These are phyloP conservation scores for Rhopilema esculentum DNA, from an alignment of 30 jellyfish, hydroid and myxozoan genomes.

Conservation along the genomic window DNA sequence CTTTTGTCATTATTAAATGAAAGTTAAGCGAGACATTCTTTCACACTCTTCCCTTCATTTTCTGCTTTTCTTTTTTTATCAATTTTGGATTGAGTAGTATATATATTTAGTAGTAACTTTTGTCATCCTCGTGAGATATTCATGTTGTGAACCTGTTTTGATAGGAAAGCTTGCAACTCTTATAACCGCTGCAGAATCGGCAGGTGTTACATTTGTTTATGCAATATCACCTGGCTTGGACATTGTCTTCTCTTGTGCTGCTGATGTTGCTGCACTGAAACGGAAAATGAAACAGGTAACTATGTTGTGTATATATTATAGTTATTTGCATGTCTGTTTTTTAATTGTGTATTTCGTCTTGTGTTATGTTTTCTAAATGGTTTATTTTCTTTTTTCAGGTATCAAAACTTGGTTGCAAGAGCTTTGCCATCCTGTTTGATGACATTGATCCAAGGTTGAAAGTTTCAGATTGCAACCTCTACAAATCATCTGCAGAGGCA, in stretches of 20 bases:
- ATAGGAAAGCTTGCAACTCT: conserved; percentile 77
- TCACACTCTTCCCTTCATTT: too few relatives aligned
- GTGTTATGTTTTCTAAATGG: too few relatives aligned
- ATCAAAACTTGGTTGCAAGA: conserved; percentile 76
- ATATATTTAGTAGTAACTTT: background rate
- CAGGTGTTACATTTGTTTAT: conserved; percentile 87
- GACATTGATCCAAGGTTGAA: conserved; percentile 81
- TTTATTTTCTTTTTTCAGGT: conserved; percentile 27
- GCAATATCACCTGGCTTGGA: conserved; percentile 99
- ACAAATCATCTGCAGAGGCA: conserved; percentile 76
- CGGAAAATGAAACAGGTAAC: conserved; percentile 93
- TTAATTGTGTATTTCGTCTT: too few relatives aligned
- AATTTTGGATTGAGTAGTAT: background rate
- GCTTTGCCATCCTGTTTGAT: conserved; percentile 81
- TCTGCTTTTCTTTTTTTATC: background rate
- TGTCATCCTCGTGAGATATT: too few relatives aligned
- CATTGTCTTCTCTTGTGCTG: conserved; percentile 86
- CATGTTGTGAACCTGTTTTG: background rate
- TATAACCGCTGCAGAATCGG: conserved; percentile 69
- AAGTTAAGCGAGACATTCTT: too few relatives aligned
- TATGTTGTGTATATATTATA: background rate
- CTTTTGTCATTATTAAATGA: too few relatives aligned
- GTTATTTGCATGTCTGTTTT: background rate
- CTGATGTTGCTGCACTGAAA: conserved; percentile 91
- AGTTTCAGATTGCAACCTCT: conserved; percentile 57